These are phyloP conservation scores for Agrotis ipsilon DNA, from an alignment of 2,888 invertebrate species.

Conservation along the genomic window DNA sequence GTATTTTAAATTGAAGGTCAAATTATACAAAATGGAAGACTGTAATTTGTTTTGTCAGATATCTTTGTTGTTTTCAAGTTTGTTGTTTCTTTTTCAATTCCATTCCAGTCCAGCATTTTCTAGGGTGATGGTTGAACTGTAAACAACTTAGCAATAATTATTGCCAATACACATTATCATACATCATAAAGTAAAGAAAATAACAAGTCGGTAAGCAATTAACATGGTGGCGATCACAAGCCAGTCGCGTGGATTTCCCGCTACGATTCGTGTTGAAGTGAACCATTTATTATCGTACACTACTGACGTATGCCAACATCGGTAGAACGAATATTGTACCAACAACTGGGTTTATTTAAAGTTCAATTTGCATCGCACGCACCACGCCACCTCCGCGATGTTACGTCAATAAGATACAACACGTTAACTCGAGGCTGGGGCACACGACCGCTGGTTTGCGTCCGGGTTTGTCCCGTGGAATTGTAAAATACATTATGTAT, in stretches of 20 bases:
- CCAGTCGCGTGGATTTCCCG: conserved; percentile 90
- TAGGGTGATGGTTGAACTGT: conserved; percentile 71
- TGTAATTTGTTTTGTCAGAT: conserved; percentile 43
- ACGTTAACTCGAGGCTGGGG: conserved; percentile 87
- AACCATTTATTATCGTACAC: conserved; percentile 89
- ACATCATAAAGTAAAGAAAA: conserved; percentile 76
- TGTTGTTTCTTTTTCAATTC: conserved; percentile 34
- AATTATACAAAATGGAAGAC: conserved; percentile 45
- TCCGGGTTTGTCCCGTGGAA: conserved; percentile 87
- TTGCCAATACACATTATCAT: conserved; percentile 69
- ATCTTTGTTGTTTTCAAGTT: conserved; percentile 44
- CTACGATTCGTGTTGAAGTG: conserved; percentile 88
- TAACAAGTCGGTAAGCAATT: conserved; percentile 83
- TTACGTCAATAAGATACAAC: conserved; percentile 90
- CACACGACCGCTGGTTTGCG: conserved; percentile 85
- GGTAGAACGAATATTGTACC: conserved; percentile 73
- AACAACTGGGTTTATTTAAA: conserved; percentile 73
- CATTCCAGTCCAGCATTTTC: conserved; percentile 40
- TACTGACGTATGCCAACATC: conserved; percentile 83
- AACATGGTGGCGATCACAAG: conserved; percentile 87
- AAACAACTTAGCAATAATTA: conserved; percentile 75
- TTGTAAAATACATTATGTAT: conserved; percentile 68
- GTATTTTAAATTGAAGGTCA: conserved; percentile 53
- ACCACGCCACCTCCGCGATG: conserved; percentile 83
- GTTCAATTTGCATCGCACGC: conserved; percentile 80